Percentiles rank a stretch among this genome's conserved stretches.
Conservation (phyloP, 2,888 invertebrate species). For the Erynnis tages region DNA sequence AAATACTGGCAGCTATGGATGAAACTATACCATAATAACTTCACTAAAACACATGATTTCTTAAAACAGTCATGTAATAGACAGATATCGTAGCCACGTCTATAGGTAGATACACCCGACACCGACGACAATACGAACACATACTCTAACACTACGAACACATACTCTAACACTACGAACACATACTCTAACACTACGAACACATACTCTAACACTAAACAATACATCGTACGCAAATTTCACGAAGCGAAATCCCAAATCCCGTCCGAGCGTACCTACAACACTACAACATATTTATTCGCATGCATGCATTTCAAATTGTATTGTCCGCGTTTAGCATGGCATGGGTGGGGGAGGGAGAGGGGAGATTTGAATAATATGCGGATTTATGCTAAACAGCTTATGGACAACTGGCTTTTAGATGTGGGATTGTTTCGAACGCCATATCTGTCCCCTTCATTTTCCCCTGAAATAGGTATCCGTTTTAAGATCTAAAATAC, state of each 20-base stretch:
- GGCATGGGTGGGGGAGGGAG: not conserved
- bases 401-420: slow-evolving; percentile 18
- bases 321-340: slow-evolving; percentile 15
- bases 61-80: too few species aligned
- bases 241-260: not conserved
- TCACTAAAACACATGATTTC: too few species aligned
- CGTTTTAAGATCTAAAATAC: too few species aligned
- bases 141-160: not conserved
- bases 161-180: not conserved
- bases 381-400: slow-evolving; percentile 25
- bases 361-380: slow-evolving; percentile 15
- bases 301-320: slow-evolving; percentile 25
- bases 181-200: not conserved
- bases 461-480: too few species aligned
- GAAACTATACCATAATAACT: too few species aligned
- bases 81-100: too few species aligned
- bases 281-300: slow-evolving; percentile 20
- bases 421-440: slow-evolving; percentile 9
- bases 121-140: not conserved
- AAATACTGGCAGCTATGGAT: too few species aligned
- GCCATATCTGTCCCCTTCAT: not conserved
- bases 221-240: not conserved
- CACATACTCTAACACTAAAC: not conserved
- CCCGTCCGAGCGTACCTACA: slow-evolving; percentile 8
- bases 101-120: too few species aligned